These are phyloP conservation scores for Tolmerus cingulatus DNA, from an alignment of 2,888 invertebrate species.

Conservation along the genomic window DNA sequence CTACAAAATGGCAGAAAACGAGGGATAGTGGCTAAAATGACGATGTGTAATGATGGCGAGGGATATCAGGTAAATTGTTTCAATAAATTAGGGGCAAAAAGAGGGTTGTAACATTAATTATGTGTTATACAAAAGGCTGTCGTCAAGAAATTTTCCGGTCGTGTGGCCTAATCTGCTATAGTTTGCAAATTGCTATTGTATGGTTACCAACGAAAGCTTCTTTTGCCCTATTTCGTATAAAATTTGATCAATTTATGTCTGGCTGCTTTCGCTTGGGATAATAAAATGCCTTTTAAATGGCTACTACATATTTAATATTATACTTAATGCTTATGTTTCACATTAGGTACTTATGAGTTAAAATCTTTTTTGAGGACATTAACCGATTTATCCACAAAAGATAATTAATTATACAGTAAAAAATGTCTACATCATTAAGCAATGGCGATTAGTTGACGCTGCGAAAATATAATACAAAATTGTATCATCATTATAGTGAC, in stretches of 20 bases:
- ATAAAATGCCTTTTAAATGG: neutral
- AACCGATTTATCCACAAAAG: no score
- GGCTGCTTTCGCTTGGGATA: neutral
- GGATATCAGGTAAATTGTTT: neutral
- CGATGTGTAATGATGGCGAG: neutral
- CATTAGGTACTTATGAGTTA: no score
- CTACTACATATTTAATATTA: no score
- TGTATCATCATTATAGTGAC: no score
- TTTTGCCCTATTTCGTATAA: neutral
- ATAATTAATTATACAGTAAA: no score
- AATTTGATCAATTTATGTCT: neutral
- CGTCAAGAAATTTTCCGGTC: neutral
- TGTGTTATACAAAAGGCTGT: neutral
- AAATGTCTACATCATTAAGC: no score
- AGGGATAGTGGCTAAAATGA: neutral
- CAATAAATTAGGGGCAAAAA: neutral
- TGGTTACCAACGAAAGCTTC: neutral
- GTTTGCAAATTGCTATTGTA: neutral
- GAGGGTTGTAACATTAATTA: neutral
- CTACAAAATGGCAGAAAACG: neutral
- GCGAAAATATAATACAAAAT: no score
- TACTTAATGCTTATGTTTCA: no score
- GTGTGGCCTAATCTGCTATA: neutral
- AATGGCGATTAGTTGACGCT: no score
- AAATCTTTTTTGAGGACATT: no score